These are phyloP conservation scores for Andrena dorsata DNA, from an alignment of 2,888 invertebrate species.

Conservation along the genomic window DNA sequence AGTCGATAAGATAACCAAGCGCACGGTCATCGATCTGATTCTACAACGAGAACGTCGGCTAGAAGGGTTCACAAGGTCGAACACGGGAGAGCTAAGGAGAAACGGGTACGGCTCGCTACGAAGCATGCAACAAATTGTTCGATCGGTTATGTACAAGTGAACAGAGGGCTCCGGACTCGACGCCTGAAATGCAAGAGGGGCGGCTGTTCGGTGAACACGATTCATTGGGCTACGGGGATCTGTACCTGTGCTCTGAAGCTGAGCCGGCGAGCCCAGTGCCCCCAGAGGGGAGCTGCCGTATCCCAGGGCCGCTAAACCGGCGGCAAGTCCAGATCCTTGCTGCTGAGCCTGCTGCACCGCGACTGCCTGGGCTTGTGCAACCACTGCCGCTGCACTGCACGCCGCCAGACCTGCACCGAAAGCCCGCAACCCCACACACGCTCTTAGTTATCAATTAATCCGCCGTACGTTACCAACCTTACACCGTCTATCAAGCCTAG, in stretches of 20 bases:
- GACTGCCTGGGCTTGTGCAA: slow-evolving; percentile 84
- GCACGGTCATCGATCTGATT: slow-evolving; percentile 27
- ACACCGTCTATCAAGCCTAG: slow-evolving; percentile 69
- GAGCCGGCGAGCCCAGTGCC: slow-evolving; percentile 84
- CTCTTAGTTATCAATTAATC: slow-evolving; percentile 75
- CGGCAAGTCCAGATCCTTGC: slow-evolving; percentile 84
- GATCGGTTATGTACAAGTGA: slow-evolving; percentile 53
- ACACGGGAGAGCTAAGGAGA: slow-evolving; percentile 15
- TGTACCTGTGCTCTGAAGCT: slow-evolving; percentile 84
- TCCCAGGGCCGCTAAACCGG: slow-evolving; percentile 84
- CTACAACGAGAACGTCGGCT: slow-evolving; percentile 26
- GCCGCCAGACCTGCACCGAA: slow-evolving; percentile 87
- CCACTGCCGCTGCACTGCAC: slow-evolving; percentile 86
- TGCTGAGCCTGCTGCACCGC: slow-evolving; percentile 84
- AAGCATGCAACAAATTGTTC: slow-evolving; percentile 60
- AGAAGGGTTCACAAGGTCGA: slow-evolving; percentile 1
- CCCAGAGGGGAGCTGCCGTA: slow-evolving; percentile 84
- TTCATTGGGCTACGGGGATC: slow-evolving; percentile 21
- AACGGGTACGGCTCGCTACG: slow-evolving; percentile 33
- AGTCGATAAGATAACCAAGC: neutral
- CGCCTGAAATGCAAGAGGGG: slow-evolving; percentile 34
- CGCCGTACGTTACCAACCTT: slow-evolving; percentile 69
- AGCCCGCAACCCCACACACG: slow-evolving; percentile 82
- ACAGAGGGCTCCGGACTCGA: slow-evolving; percentile 46
- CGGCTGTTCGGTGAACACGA: slow-evolving; percentile 6